A percentile compares a stretch with the other conserved stretches of the same genome.
phyloP scores from a whole-genome alignment of 2,113 vertebrate species.

The Zosterops japonicus region DNA sequence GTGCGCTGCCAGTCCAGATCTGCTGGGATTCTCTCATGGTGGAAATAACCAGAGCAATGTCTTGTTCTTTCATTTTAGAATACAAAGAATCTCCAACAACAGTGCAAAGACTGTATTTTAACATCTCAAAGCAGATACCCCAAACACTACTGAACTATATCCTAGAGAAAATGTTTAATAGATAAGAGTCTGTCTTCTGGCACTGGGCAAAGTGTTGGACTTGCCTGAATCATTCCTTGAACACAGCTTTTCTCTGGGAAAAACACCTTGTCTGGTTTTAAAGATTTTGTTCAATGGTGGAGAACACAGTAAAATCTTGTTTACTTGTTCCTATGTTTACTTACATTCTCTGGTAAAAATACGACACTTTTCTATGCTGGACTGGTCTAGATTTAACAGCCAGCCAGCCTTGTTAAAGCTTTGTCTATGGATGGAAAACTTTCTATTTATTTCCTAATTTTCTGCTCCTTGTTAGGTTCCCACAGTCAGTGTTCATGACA shows the following conservation, averaged over 20 bases:
- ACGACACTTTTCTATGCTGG: not conserved
- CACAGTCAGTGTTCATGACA: not conserved
- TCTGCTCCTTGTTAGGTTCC: not conserved
- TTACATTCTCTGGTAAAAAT: not conserved
- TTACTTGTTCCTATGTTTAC: not conserved
- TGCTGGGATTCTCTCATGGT: not conserved
- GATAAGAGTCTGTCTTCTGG: not conserved
- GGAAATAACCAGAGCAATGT: not conserved
- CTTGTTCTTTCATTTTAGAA: not conserved
- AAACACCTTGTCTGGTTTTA: not conserved
- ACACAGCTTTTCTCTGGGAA: not conserved
- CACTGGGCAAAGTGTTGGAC: not conserved
- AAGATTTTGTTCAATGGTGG: constrained; percentile 26
- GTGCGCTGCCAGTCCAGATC: not conserved
- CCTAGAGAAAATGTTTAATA: not conserved
- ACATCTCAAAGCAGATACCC: not conserved
- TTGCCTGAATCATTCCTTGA: not conserved
- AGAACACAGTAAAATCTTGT: constrained; percentile 18
- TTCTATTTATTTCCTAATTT: constrained; percentile 14
- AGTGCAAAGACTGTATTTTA: not conserved
- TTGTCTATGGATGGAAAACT: not conserved
- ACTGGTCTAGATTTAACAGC: not conserved
- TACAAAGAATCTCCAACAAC: not conserved
- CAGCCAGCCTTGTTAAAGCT: not conserved
- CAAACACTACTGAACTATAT: not conserved